phyloP scores from a whole-genome alignment of 2,113 vertebrate species.

The Heliornis fulica region DNA sequence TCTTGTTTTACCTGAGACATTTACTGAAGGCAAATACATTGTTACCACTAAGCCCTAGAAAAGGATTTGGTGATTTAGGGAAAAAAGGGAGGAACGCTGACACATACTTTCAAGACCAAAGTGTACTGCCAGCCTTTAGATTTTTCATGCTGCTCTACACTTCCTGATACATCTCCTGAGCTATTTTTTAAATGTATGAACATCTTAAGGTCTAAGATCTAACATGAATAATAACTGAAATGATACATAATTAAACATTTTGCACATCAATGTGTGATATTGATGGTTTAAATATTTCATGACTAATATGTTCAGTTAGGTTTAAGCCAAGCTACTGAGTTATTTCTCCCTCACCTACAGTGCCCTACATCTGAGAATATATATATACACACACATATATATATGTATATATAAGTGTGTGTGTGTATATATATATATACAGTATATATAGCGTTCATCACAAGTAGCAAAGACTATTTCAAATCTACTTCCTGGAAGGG shows the following conservation, averaged over 20 bases:
- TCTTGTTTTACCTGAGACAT: neutral
- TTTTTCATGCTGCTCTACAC: slow-evolving; percentile 46
- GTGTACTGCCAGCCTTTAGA: neutral
- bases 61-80: neutral
- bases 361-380: slow-evolving; percentile 24
- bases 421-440: too few relatives aligned
- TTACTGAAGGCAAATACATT: neutral
- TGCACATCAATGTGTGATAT: slow-evolving; percentile 61
- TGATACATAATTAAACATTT: slow-evolving; percentile 72
- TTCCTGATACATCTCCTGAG: slow-evolving; percentile 46
- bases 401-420: too few relatives aligned
- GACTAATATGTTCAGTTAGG: slow-evolving; percentile 65
- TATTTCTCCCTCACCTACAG: slow-evolving; percentile 50
- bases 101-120: neutral
- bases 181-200: slow-evolving; percentile 62
- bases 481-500: slow-evolving; percentile 28
- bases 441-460: slow-evolving; percentile 12
- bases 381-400: too few relatives aligned
- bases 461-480: slow-evolving; percentile 8
- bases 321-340: slow-evolving; percentile 46
- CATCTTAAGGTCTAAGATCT: slow-evolving; percentile 67
- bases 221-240: slow-evolving; percentile 70
- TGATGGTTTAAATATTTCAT: slow-evolving; percentile 75
- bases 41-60: neutral
- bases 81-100: neutral